Conservation (phyloP, 2,888 invertebrate genomes). For the Gerris lacustris region DNA sequence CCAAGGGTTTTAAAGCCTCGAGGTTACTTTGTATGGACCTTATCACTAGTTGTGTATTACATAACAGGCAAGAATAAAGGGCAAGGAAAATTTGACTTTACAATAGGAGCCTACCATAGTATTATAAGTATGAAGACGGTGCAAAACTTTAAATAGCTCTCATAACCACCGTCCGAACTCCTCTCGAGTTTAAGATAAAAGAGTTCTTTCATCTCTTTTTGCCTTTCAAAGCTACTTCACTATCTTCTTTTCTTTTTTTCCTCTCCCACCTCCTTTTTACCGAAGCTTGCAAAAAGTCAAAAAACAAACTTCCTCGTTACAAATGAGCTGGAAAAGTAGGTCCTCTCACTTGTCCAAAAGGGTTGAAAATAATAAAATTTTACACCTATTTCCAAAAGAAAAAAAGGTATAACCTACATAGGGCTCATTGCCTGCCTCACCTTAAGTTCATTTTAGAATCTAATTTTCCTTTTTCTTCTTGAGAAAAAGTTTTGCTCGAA, state of each 20-base stretch:
- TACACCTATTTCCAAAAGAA: neutral
- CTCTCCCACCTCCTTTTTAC: too few relatives aligned
- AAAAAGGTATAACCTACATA: neutral
- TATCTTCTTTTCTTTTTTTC: too few relatives aligned
- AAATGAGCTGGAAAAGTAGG: neutral
- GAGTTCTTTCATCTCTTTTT: neutral
- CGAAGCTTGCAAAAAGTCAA: too few relatives aligned
- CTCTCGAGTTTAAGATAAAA: neutral
- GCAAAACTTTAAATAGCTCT: neutral
- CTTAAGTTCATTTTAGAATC: neutral
- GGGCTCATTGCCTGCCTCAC: neutral
- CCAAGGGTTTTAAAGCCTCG: too few relatives aligned
- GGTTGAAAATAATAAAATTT: slow-evolving; percentile 3
- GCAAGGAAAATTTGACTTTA: neutral
- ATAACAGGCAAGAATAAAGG: neutral
- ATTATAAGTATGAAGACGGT: neutral
- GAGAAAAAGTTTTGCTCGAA: neutral
- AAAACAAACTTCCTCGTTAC: neutral
- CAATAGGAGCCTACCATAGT: neutral
- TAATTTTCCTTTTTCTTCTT: neutral
- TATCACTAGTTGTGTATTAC: neutral
- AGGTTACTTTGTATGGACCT: neutral
- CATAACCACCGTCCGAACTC: neutral
- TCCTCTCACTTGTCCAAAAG: neutral
- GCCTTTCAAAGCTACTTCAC: neutral